Base-by-base conservation (phyloP, 2,888 invertebrate genomes). In the Protodeltote pygarga region DNA sequence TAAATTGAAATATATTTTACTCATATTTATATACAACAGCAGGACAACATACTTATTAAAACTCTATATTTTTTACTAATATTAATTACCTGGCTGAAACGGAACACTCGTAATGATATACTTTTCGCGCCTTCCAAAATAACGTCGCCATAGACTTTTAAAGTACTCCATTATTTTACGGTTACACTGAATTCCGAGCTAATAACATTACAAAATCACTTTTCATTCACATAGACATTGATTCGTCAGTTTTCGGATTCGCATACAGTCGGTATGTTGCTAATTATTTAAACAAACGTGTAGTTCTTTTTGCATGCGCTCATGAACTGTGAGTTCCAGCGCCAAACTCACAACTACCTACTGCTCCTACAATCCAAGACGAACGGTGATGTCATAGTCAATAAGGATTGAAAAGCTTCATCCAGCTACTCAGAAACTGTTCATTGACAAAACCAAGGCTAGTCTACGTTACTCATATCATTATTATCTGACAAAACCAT, bases 331-430 rank as follows among this genome's bases (percentile, higher is more conserved):
- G 76, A 73, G 71, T 49, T 77, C 73, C 71, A 65, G 65, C 63
- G 67, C 65, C 61, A 74, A 74, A 59, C 62, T 68, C 67, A 77
- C 69, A 70, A 74, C 77, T 75, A 77, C 76, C 69, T 69, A 74
- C 77, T 75, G 77, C 76, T 79, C 73, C 80, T 77, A 71, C 75
- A 65, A n/a, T 62, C 74, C 34, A 75, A 79, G 75, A 67, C 66
- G 53, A 65, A 63, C 53, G 82, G 70, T 91, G 91, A 91, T 91
- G 88, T 91, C 91, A 91, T 63, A 70, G 73, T 73, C 81, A 82
- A 85, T 78, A 81, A 71, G 66, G 69, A 62, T 60, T 68, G 63
- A 79, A 83, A 83, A 83, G 67, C 72, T 85, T 72, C 70, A 72
- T 71, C 73, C 52, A 67, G 67, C 66, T 78, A 82, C 81, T 63